phyloP scores from a whole-genome alignment of 2,888 invertebrate genomes.

The Nemotelus nigrinus region DNA sequence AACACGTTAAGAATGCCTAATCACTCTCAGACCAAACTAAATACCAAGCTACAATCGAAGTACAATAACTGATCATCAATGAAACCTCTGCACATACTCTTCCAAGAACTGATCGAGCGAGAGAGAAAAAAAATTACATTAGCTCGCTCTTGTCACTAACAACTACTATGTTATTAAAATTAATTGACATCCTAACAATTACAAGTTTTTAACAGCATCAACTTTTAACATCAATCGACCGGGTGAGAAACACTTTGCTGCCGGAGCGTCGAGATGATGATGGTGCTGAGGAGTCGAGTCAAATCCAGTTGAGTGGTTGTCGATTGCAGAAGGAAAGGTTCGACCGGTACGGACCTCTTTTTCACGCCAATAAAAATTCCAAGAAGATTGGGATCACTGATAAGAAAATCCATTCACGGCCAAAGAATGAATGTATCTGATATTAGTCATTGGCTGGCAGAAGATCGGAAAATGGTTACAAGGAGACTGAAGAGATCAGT shows the following conservation, averaged over 20 bases:
- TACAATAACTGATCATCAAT: no score
- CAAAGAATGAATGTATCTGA: constrained; percentile 40
- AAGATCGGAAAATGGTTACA: constrained; percentile 24
- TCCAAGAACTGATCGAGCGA: no score
- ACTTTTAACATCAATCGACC: constrained; percentile 18
- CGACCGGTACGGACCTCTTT: constrained; percentile 38
- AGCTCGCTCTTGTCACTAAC: constrained; percentile 37
- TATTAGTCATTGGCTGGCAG: constrained; percentile 27
- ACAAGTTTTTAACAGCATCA: constrained; percentile 34
- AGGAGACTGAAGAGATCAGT: constrained; percentile 33
- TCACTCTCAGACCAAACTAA: no score
- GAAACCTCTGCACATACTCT: no score
- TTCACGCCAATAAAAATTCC: constrained; percentile 44
- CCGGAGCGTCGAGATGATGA: no score
- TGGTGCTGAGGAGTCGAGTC: no score
- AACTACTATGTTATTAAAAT: constrained; percentile 38
- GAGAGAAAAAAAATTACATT: constrained; percentile 1
- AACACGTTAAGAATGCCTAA: no score
- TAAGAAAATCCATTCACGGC: constrained; percentile 39
- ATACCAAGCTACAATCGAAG: no score
- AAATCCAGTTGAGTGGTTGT: background rate
- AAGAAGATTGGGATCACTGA: constrained; percentile 39
- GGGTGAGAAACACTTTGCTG: no score
- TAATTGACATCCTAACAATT: constrained; percentile 41
- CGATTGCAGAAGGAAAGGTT: constrained; percentile 8